Evolutionary conservation across 2,888 invertebrate genomes (phyloP).

Genomic region (Gonocerus acuteangulatus): DNA sequence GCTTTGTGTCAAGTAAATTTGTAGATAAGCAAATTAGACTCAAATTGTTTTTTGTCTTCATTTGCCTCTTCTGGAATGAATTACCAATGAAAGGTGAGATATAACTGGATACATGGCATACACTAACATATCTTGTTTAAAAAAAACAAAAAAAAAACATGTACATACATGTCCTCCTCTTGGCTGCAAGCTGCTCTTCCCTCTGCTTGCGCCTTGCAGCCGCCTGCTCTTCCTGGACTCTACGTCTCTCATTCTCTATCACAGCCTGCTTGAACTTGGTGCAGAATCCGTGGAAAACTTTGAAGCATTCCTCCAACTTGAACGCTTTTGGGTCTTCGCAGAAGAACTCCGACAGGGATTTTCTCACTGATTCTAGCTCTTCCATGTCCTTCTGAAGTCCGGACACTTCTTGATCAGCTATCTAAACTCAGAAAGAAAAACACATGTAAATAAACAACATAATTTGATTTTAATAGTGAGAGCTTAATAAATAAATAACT

Average conservation of each 20-base stretch:
- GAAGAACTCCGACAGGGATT: slow-evolving; percentile 81
- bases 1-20: too few relatives aligned
- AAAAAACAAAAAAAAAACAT: too few relatives aligned
- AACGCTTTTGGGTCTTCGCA: slow-evolving; percentile 86
- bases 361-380: slow-evolving; percentile 70
- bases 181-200: slow-evolving; percentile 61
- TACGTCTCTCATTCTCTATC: slow-evolving; percentile 74
- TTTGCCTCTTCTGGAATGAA: too few relatives aligned
- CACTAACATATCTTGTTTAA: too few relatives aligned
- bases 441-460: too few relatives aligned
- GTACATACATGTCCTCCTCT: slow-evolving; percentile 54
- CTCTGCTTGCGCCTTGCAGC: slow-evolving; percentile 65
- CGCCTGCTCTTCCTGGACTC: slow-evolving; percentile 78
- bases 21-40: too few relatives aligned
- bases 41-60: too few relatives aligned
- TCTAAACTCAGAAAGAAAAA: slow-evolving; percentile 45
- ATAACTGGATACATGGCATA: too few relatives aligned
- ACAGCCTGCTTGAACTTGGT: slow-evolving; percentile 76
- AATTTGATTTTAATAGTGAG: too few relatives aligned
- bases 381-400: slow-evolving; percentile 71
- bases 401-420: slow-evolving; percentile 70
- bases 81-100: too few relatives aligned
- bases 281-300: slow-evolving; percentile 81
- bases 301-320: slow-evolving; percentile 89
- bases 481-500: too few relatives aligned